Percentiles rank a stretch among this genome's conserved stretches.
These are phyloP conservation scores for Caerostris extrusa DNA, from an alignment of 1,140 invertebrate genomes.

Conservation along the genomic window DNA sequence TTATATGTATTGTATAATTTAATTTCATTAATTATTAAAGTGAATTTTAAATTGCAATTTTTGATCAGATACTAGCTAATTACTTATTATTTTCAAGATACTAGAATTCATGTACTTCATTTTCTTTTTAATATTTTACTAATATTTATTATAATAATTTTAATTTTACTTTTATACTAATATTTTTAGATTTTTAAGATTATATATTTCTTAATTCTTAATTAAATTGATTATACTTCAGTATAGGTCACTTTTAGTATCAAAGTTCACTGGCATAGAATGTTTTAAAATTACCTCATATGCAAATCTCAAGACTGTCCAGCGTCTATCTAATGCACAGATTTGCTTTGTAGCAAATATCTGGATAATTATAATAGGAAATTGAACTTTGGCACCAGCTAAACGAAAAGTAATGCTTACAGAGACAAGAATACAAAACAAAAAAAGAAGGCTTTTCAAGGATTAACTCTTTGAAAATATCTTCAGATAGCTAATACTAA, in stretches of 20 bases:
- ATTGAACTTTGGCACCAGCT: not conserved
- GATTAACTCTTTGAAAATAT: not conserved
- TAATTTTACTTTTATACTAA: too few species aligned
- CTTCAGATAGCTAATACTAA: not conserved
- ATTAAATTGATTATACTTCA: too few species aligned
- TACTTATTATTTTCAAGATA: too few species aligned
- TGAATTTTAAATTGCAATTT: too few species aligned
- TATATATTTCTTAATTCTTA: too few species aligned
- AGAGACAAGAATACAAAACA: not conserved
- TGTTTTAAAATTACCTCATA: not conserved
- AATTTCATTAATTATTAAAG: too few species aligned
- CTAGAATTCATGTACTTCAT: too few species aligned
- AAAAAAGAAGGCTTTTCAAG: not conserved
- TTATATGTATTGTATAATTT: too few species aligned
- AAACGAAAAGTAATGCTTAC: not conserved
- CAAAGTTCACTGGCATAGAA: not conserved
- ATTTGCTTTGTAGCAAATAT: not conserved
- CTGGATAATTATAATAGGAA: not conserved
- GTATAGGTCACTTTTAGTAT: not conserved
- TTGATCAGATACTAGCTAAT: too few species aligned
- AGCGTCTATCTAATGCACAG: not conserved
- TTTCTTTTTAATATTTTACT: too few species aligned
- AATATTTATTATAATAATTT: too few species aligned
- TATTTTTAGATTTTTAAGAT: too few species aligned
- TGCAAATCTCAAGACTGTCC: not conserved